Conservation (phyloP, 2,797 vertebrate genomes). For the Yasuhikotakia modesta region DNA sequence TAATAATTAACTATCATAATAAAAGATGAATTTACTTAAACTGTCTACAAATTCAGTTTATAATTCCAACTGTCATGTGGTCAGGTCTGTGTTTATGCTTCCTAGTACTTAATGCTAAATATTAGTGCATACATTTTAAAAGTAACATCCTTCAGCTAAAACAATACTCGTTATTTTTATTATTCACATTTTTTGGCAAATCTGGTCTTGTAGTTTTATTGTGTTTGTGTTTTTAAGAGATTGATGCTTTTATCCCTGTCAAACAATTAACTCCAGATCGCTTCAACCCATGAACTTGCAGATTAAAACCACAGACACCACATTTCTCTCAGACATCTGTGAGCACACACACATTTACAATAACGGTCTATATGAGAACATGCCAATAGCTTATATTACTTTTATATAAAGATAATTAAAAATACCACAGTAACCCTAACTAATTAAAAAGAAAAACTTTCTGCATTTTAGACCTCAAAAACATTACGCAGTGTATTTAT, state of each 20-base stretch:
- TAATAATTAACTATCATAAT: slow-evolving; percentile 26
- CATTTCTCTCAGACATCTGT: slow-evolving; percentile 33
- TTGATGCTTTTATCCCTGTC: slow-evolving; percentile 28
- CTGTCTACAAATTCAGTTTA: slow-evolving; percentile 13
- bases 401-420: no score
- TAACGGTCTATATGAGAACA: background rate
- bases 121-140: slow-evolving; percentile 17
- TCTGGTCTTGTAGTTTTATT: background rate
- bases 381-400: background rate
- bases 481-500: background rate
- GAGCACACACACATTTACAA: background rate
- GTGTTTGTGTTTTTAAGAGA: slow-evolving; percentile 38
- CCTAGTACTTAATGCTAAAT: slow-evolving; percentile 33
- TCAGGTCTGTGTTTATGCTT: slow-evolving; percentile 32
- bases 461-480: no score
- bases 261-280: slow-evolving; percentile 49
- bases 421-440: no score
- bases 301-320: slow-evolving; percentile 42
- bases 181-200: background rate
- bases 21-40: slow-evolving; percentile 31
- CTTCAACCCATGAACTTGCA: slow-evolving; percentile 18
- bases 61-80: slow-evolving; percentile 20
- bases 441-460: no score
- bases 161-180: slow-evolving; percentile 16
- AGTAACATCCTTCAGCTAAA: slow-evolving; percentile 17